phyloP scores from a whole-genome alignment of 2,113 vertebrate species.

The Plecotus auritus region DNA sequence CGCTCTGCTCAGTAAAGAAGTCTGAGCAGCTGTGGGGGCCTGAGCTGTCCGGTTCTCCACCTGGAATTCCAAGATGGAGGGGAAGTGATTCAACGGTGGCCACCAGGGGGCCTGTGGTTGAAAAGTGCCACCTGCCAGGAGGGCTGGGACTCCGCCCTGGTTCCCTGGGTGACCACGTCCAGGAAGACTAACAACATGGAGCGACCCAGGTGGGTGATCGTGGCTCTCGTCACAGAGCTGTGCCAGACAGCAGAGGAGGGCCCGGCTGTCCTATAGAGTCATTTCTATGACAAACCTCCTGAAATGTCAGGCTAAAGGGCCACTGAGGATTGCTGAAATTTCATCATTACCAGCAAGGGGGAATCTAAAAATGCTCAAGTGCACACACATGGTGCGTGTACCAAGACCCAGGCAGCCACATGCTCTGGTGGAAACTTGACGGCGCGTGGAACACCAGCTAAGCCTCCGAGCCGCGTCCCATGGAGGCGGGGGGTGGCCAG shows the following conservation, averaged over 20 bases:
- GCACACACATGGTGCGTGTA: accelerated
- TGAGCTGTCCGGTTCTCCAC: accelerated
- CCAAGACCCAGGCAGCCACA: background rate
- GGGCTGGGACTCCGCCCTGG: accelerated
- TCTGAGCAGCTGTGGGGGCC: accelerated
- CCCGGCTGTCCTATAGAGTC: background rate
- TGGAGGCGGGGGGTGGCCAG: background rate
- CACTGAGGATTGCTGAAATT: background rate
- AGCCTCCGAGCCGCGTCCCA: accelerated
- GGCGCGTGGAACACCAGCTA: accelerated
- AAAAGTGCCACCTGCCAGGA: background rate
- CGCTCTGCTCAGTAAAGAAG: accelerated
- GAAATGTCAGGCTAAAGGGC: background rate
- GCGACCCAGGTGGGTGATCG: accelerated
- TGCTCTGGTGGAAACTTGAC: accelerated
- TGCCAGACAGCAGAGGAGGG: background rate
- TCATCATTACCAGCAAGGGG: background rate
- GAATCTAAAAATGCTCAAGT: background rate
- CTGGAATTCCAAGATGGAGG: background rate
- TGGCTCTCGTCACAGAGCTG: background rate
- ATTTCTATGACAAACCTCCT: background rate
- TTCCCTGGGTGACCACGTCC: accelerated
- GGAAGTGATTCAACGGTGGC: background rate
- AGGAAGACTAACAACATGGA: accelerated
- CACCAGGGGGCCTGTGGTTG: accelerated